Conservation (phyloP, 2,888 invertebrate genomes). For the Nymphalis c-album region DNA sequence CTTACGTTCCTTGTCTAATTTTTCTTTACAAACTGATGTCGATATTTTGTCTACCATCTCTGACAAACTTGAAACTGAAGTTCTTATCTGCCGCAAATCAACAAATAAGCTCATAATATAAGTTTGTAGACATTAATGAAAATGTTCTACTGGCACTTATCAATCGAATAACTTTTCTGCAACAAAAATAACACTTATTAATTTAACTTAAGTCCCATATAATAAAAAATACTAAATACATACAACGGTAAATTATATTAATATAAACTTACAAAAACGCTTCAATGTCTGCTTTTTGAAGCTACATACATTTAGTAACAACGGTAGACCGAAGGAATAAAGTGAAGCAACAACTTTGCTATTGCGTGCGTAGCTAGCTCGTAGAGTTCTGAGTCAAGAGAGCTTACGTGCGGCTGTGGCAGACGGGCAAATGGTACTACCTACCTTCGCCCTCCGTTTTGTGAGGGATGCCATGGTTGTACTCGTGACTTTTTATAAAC, state of each 20-base stretch:
- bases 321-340: conserved; percentile 8
- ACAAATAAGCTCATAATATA: conserved; percentile 75
- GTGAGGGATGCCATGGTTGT: conserved; percentile 56
- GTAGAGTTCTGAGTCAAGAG: conserved; percentile 49
- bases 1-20: conserved; percentile 50
- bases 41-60: conserved; percentile 78
- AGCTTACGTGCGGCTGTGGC: conserved; percentile 76
- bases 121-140: conserved; percentile 35
- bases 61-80: conserved; percentile 74
- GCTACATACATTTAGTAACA: conserved; percentile 6
- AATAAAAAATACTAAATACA: background rate
- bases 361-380: conserved; percentile 65
- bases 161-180: conserved; percentile 28
- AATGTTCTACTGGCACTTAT: conserved; percentile 24
- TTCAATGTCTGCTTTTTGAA: background rate
- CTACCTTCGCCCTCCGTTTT: conserved; percentile 46
- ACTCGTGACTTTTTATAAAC: conserved; percentile 69
- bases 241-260: too few relatives aligned
- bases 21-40: conserved; percentile 58
- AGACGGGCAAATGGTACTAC: conserved; percentile 71
- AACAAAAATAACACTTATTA: conserved; percentile 28
- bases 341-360: conserved; percentile 13
- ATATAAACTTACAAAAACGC: background rate
- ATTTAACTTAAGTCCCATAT: background rate
- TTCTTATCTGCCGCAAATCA: conserved; percentile 75